Percentiles rank a stretch among this genome's conserved stretches.
phyloP scores from a whole-genome alignment of 1,140 invertebrate species.

The Laodelphax striatellus region DNA sequence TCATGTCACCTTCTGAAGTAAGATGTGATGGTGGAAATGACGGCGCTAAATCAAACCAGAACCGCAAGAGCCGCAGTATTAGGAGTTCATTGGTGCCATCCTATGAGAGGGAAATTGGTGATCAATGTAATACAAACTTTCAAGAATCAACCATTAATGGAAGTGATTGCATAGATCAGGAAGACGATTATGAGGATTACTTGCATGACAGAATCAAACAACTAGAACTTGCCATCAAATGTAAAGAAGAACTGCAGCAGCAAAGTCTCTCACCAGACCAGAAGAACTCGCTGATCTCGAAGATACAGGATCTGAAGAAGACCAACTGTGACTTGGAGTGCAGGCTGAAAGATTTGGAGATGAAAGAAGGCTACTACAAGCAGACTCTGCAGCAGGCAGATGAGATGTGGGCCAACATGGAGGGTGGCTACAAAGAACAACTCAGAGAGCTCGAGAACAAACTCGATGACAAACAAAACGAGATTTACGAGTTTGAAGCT shows the following conservation, averaged over 20 bases:
- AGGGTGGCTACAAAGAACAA: conserved; percentile 44
- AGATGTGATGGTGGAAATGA: background rate
- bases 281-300: background rate
- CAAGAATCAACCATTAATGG: background rate
- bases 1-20: background rate
- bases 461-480: conserved; percentile 24
- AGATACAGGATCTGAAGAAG: background rate
- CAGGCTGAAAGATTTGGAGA: conserved; percentile 26
- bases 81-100: no score
- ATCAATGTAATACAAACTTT: background rate
- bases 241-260: background rate
- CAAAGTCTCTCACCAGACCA: background rate
- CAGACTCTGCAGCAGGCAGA: conserved; percentile 62
- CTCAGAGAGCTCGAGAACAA: conserved; percentile 31
- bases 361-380: conserved; percentile 48
- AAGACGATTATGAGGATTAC: background rate
- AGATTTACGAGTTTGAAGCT: conserved; percentile 14
- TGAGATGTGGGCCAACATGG: conserved; percentile 57
- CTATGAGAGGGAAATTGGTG: background rate
- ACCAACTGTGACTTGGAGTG: conserved; percentile 20
- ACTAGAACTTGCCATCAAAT: background rate
- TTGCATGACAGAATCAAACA: background rate
- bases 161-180: background rate
- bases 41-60: background rate
- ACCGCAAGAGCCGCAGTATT: no score